These are phyloP conservation scores for Halcyon smyrnensis DNA, from an alignment of 2,797 vertebrate genomes.

Conservation along the genomic window DNA sequence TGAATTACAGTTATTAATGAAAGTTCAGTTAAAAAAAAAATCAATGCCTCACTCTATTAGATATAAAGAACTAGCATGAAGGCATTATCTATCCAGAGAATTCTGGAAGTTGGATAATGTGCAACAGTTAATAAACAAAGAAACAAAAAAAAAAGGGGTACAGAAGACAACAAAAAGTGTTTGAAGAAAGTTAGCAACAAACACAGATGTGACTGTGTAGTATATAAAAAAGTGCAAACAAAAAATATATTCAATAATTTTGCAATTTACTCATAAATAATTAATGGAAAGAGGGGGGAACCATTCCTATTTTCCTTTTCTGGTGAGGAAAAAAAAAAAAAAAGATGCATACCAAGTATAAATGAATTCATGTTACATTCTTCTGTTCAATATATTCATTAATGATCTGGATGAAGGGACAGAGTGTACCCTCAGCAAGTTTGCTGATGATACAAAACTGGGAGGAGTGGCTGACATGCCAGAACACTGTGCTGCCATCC, in stretches of 20 bases:
- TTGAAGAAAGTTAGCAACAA: conserved; percentile 1
- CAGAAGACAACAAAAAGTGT: not conserved
- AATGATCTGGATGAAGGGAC: too few relatives aligned
- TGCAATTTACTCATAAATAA: not conserved
- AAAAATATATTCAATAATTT: not conserved
- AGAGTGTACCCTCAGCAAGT: too few relatives aligned
- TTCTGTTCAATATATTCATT: too few relatives aligned
- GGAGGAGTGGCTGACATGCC: too few relatives aligned
- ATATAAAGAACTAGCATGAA: not conserved
- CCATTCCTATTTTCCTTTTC: not conserved
- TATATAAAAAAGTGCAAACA: not conserved
- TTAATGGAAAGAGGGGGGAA: not conserved
- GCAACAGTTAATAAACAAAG: not conserved
- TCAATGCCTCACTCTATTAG: not conserved
- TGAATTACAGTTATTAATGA: conserved; percentile 57
- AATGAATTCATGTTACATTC: not conserved
- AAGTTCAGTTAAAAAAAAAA: not conserved
- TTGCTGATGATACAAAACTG: too few relatives aligned
- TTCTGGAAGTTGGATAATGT: not conserved
- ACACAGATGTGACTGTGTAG: not conserved
- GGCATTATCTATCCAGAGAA: not conserved
- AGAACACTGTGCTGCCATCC: too few relatives aligned
- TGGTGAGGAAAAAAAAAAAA: not conserved
- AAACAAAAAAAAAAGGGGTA: not conserved
- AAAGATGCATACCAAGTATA: not conserved